phyloP scores from a whole-genome alignment of 2,888 invertebrate genomes.

The Ophraella communa region DNA sequence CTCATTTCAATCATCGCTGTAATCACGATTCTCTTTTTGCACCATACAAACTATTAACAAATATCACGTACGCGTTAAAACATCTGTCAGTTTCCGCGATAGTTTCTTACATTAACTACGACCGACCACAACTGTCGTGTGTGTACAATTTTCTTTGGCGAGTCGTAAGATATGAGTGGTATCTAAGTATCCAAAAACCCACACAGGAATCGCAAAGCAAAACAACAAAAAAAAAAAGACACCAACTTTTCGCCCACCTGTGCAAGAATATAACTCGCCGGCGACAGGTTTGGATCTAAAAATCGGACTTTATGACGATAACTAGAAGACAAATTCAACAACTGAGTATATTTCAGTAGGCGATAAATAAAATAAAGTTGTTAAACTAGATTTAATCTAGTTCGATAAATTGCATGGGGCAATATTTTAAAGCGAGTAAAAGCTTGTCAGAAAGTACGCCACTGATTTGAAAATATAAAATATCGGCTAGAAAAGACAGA shows the following conservation, averaged over 20 bases:
- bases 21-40: not conserved
- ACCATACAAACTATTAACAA: not conserved
- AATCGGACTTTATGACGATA: not conserved
- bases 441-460: not conserved
- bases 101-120: constrained; percentile 44
- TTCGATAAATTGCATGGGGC: not conserved
- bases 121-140: constrained; percentile 47
- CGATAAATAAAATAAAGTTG: not conserved
- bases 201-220: constrained; percentile 53
- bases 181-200: constrained; percentile 54
- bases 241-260: constrained; percentile 55
- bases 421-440: not conserved
- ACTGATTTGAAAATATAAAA: not conserved
- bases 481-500: no score
- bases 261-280: constrained; percentile 22
- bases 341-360: not conserved
- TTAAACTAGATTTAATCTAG: not conserved
- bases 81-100: constrained; percentile 40
- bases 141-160: constrained; percentile 43
- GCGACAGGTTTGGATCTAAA: constrained; percentile 14
- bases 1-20: not conserved
- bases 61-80: not conserved
- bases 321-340: not conserved
- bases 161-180: constrained; percentile 50
- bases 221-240: constrained; percentile 35